Base-by-base conservation (phyloP, 2,888 invertebrate genomes). In the Operophtera brumata region DNA sequence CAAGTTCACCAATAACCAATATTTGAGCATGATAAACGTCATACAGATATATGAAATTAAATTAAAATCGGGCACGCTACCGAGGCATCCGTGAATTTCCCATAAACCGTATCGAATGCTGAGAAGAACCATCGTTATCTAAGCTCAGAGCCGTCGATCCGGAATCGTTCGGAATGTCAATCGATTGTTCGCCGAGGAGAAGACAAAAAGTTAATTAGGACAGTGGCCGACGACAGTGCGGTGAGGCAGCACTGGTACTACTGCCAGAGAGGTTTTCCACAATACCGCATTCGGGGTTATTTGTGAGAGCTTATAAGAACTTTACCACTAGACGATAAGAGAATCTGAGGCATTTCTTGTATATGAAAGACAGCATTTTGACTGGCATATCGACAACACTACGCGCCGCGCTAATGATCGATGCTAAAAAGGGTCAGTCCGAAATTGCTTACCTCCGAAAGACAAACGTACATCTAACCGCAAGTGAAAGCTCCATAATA, bases 171-270 rank as follows among this genome's bases (percentile, higher is more conserved):
- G 79, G 81, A 80, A 84, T 83, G 78, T 73, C 72, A 71, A 73
- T 73, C 76, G 77, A 82, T 80, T 78, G 82, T 78, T 72, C 71
- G 70, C 65, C 65, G 60, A 66, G 64, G 60, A 62, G 69, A 67
- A 81, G 78, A 83, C 83, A 86, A 87, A 86, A 87, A 87, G 84
- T 86, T 86, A 87, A 87, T 87, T 86, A 87, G 82, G 81, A 64
- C 73, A 60, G 73, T 70, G 75, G 77, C 66, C 77, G 73, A 73
- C 77, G 77, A 78, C 78, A 78, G 71, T 75, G 73, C 59, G 59
- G 56, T 47, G 55, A 50, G 50, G 51, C 47, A 47, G 47, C 52
- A 51, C 57, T 56, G 47, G 47, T 35, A 45, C 14, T 37, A 40
- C 41, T 13, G 54, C 44, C 62, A 41, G 57, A 45, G 40, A 47